A percentile compares a stretch with the other conserved stretches of the same genome.
Conservation (phyloP, 1,140 invertebrate genomes). For the Musca domestica region DNA sequence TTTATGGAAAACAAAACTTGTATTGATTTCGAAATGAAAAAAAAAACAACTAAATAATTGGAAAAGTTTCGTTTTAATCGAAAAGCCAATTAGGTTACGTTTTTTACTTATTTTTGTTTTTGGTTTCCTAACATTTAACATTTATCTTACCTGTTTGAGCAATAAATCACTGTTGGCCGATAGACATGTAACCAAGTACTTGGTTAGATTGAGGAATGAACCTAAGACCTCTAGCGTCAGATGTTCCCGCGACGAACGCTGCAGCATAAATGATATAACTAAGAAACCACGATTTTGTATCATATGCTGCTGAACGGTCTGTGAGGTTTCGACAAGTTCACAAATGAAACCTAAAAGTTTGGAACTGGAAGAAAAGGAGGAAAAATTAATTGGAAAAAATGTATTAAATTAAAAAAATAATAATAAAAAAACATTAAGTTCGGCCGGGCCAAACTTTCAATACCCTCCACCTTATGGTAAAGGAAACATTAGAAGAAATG, state of each 20-base stretch:
- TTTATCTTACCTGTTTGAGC: constrained; percentile 81
- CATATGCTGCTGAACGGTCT: constrained; percentile 98
- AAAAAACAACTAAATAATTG: no score
- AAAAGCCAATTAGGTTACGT: neutral
- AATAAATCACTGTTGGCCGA: constrained; percentile 90
- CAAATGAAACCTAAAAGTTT: constrained; percentile 96
- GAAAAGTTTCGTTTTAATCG: no score
- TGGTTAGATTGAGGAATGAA: constrained; percentile 91
- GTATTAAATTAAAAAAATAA: neutral
- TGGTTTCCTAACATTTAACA: neutral
- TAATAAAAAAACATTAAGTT: neutral
- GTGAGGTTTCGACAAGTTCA: constrained; percentile 93
- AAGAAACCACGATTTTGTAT: constrained; percentile 94
- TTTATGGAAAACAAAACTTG: neutral
- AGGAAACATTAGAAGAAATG: no score
- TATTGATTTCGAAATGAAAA: no score
- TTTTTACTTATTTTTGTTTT: no score
- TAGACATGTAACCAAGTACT: constrained; percentile 92
- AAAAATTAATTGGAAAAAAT: neutral
- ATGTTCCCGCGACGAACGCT: constrained; percentile 89
- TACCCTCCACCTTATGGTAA: no score
- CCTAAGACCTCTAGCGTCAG: constrained; percentile 89
- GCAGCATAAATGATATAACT: constrained; percentile 95
- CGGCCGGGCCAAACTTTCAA: no score
- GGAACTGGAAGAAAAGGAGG: constrained; percentile 67